Conservation (phyloP, 2,113 vertebrate species). For the Chlorodrepanis virens region DNA sequence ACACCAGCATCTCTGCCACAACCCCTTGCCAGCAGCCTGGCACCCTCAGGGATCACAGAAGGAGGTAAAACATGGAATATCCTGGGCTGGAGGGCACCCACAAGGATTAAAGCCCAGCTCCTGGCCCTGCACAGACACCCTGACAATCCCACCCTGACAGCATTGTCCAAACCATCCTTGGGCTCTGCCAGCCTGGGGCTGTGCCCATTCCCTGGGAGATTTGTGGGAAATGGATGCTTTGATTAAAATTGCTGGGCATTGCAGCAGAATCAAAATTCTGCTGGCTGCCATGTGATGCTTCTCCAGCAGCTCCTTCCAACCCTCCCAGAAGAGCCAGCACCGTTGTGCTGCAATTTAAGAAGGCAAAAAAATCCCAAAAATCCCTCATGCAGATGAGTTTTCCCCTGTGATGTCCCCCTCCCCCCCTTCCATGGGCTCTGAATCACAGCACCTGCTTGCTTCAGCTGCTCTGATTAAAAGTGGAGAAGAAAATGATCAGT, state of each 20-base stretch:
- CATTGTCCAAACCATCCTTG: rapidly evolving
- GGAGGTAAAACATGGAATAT: neutral
- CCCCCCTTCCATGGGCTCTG: neutral
- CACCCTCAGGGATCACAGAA: rapidly evolving
- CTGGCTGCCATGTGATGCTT: rapidly evolving
- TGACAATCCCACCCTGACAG: too few species aligned
- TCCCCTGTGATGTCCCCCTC: neutral
- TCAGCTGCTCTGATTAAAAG: constrained; percentile 47
- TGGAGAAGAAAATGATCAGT: constrained; percentile 33
- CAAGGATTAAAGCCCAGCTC: neutral
- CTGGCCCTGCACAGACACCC: neutral
- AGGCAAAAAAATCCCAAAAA: neutral
- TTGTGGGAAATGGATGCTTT: rapidly evolving
- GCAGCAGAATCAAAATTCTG: neutral
- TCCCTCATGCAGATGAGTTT: neutral
- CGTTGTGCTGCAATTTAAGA: rapidly evolving
- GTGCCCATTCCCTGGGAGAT: neutral
- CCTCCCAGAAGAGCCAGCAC: neutral
- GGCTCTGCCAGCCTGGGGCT: neutral
- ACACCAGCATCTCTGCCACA: neutral
- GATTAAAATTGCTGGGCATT: neutral
- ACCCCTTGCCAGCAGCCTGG: neutral
- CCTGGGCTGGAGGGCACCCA: neutral
- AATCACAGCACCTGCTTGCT: constrained; percentile 43
- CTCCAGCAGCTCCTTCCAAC: neutral